These are phyloP conservation scores for Anarsia innoxiella DNA, from an alignment of 2,888 invertebrate species.

Conservation along the genomic window DNA sequence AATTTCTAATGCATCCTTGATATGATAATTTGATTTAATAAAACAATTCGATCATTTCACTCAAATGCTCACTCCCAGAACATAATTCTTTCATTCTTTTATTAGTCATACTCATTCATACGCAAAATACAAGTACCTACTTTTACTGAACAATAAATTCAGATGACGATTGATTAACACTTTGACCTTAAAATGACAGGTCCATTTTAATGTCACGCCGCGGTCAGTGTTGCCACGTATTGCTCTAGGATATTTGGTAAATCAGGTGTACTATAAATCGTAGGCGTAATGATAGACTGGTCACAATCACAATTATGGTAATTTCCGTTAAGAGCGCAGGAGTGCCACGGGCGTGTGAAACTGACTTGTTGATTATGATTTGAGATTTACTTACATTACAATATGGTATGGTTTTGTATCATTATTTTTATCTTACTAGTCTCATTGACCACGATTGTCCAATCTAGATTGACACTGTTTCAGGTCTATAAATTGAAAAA, in stretches of 20 bases:
- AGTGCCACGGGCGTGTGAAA: too few relatives aligned
- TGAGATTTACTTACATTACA: too few relatives aligned
- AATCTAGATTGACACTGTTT: too few relatives aligned
- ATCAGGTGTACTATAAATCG: not conserved
- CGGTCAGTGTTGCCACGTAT: not conserved
- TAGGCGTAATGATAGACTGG: not conserved
- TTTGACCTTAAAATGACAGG: conserved; percentile 32
- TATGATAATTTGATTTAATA: too few relatives aligned
- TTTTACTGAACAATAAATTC: conserved; percentile 1
- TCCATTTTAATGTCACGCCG: not conserved
- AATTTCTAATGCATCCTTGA: too few relatives aligned
- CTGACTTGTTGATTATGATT: too few relatives aligned
- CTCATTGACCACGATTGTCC: too few relatives aligned
- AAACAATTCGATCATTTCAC: too few relatives aligned
- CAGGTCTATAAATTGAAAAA: too few relatives aligned
- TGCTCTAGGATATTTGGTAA: not conserved
- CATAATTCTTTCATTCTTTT: not conserved
- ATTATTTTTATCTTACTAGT: too few relatives aligned
- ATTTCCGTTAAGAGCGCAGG: too few relatives aligned
- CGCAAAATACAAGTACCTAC: not conserved
- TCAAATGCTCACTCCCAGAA: not conserved
- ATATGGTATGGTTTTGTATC: too few relatives aligned
- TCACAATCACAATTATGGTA: not conserved
- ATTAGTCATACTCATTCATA: not conserved
- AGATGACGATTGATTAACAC: conserved; percentile 6